A percentile compares a stretch with the other conserved stretches of the same genome.
phyloP scores from a whole-genome alignment of 1,140 invertebrate genomes.

The Pogonus chalceus region DNA sequence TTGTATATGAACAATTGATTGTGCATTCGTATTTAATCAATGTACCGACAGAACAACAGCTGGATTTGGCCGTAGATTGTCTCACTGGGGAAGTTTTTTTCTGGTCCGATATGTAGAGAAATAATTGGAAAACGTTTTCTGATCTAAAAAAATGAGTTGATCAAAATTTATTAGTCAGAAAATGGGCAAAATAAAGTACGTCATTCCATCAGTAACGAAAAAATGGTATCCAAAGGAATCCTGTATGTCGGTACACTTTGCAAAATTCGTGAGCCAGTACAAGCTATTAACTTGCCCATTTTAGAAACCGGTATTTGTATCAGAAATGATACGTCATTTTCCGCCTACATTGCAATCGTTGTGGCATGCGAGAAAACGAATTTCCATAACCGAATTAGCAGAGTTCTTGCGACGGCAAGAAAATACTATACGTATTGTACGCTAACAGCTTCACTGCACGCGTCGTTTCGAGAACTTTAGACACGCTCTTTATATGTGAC shows the following conservation, averaged over 20 bases:
- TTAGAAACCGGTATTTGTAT: no score
- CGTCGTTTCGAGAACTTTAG: no score
- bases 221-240: not conserved
- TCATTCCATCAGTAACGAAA: not conserved
- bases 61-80: not conserved
- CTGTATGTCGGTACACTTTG: not conserved
- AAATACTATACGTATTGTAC: not conserved
- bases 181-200: not conserved
- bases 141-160: no score
- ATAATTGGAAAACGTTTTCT: not conserved
- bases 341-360: not conserved
- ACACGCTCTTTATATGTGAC: no score
- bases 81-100: not conserved
- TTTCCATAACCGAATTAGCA: not conserved
- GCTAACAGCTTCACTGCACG: no score
- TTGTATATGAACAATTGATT: not conserved
- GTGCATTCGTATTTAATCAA: not conserved
- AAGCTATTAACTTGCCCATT: not conserved
- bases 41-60: no score
- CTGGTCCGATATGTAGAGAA: not conserved
- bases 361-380: no score
- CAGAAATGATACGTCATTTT: not conserved
- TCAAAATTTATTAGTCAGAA: no score
- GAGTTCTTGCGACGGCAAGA: not conserved
- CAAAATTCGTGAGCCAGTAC: not conserved